phyloP scores from a whole-genome alignment of 2,113 vertebrate genomes.

The Phycodurus eques region DNA sequence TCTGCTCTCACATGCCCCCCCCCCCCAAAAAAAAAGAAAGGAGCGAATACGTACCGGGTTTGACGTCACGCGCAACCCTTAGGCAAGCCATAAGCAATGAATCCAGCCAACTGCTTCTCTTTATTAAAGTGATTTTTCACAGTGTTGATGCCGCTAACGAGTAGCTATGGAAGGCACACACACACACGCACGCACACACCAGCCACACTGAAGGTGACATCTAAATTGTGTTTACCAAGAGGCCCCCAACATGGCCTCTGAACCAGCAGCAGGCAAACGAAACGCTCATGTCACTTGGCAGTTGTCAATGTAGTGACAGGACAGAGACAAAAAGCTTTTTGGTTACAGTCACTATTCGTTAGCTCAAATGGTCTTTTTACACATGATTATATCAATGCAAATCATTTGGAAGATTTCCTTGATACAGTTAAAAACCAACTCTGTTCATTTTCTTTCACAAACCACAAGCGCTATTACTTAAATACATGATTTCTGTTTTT shows the following conservation, averaged over 20 bases:
- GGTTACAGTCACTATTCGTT: not conserved
- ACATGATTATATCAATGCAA: not conserved
- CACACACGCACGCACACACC: not conserved
- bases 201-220: conserved; percentile 17
- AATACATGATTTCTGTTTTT: too few species aligned
- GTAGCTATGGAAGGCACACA: not conserved
- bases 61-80: conserved; percentile 32
- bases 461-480: too few species aligned
- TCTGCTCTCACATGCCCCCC: conserved; percentile 26
- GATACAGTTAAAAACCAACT: not conserved
- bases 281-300: not conserved
- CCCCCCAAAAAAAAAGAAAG: conserved; percentile 7
- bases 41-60: conserved; percentile 32
- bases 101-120: conserved; percentile 7
- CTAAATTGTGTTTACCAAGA: conserved; percentile 12
- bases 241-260: conserved; percentile 2
- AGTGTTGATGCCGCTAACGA: conserved; percentile 11
- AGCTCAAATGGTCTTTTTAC: not conserved
- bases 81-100: conserved; percentile 13
- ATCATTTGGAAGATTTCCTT: not conserved
- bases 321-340: not conserved
- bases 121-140: conserved; percentile 35
- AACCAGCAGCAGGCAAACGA: conserved; percentile 8
- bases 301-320: not conserved
- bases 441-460: too few species aligned